A percentile compares a stretch with the other conserved stretches of the same genome.
These are phyloP conservation scores for Collichthys lucidus DNA, from an alignment of 2,113 vertebrate genomes.

Conservation along the genomic window DNA sequence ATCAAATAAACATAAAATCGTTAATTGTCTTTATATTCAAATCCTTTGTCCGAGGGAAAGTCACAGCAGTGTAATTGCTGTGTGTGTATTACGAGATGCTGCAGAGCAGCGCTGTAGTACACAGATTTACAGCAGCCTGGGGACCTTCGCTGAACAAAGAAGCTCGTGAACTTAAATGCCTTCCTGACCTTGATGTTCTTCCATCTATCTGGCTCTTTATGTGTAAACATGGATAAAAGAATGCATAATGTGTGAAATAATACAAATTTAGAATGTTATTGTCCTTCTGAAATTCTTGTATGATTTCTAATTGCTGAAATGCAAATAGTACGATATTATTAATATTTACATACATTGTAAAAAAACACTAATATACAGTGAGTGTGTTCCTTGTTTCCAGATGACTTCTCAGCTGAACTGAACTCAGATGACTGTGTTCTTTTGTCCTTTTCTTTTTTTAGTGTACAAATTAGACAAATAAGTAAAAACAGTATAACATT, in stretches of 20 bases:
- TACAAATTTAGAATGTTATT: neutral
- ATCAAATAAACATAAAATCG: slow-evolving; percentile 80
- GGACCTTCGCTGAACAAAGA: slow-evolving; percentile 60
- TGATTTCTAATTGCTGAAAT: neutral
- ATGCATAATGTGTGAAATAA: neutral
- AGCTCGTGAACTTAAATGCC: slow-evolving; percentile 48
- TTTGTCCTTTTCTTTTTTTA: neutral
- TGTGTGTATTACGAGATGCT: slow-evolving; percentile 51
- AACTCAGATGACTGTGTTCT: neutral
- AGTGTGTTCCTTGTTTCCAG: neutral
- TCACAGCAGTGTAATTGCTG: slow-evolving; percentile 68
- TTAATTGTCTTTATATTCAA: slow-evolving; percentile 82
- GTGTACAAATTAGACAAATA: neutral
- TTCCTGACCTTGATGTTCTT: slow-evolving; percentile 46
- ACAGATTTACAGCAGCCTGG: slow-evolving; percentile 64
- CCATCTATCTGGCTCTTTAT: slow-evolving; percentile 1
- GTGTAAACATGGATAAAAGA: neutral
- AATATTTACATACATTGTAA: neutral
- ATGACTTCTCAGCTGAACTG: neutral
- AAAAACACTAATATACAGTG: neutral
- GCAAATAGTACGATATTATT: neutral
- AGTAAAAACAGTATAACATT: neutral
- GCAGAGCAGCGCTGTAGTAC: slow-evolving; percentile 44
- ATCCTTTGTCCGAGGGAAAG: slow-evolving; percentile 68
- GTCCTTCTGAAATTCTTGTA: neutral